phyloP scores from a whole-genome alignment of 2,888 invertebrate species.

The Seladonia tumulorum region DNA sequence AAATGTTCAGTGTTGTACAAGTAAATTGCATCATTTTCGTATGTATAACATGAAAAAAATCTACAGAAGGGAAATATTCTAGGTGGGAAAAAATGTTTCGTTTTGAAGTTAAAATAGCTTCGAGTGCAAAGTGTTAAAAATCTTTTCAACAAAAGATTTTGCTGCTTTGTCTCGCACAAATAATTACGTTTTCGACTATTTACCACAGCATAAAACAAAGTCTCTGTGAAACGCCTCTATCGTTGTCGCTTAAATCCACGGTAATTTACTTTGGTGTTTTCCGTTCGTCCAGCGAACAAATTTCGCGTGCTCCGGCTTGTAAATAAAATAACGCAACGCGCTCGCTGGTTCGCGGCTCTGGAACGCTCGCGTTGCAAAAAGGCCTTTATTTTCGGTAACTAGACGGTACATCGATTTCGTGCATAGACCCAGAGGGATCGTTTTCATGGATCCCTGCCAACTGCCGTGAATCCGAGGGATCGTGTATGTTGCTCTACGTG shows the following conservation, averaged over 20 bases:
- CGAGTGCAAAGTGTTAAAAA: no score
- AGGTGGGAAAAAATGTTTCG: no score
- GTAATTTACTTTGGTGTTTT: neutral
- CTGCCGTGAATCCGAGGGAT: slow-evolving; percentile 49
- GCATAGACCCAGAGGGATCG: slow-evolving; percentile 61
- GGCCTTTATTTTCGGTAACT: slow-evolving; percentile 57
- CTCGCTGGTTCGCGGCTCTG: slow-evolving; percentile 2
- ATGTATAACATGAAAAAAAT: no score
- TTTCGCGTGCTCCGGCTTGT: neutral
- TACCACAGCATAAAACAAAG: neutral
- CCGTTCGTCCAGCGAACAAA: neutral
- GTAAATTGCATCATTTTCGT: no score
- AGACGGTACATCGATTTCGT: slow-evolving; percentile 68
- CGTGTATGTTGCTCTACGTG: slow-evolving; percentile 34
- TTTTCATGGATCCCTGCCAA: slow-evolving; percentile 71
- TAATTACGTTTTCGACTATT: neutral
- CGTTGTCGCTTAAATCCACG: neutral
- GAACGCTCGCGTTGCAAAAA: slow-evolving; percentile 35
- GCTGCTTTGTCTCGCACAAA: neutral
- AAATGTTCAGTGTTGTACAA: no score
- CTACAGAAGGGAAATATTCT: no score
- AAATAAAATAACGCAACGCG: neutral
- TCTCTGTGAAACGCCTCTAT: neutral
- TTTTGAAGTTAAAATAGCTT: no score
- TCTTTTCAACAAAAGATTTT: neutral